Conservation (phyloP, 2,113 vertebrate species). For the Chiloscyllium plagiosum region DNA sequence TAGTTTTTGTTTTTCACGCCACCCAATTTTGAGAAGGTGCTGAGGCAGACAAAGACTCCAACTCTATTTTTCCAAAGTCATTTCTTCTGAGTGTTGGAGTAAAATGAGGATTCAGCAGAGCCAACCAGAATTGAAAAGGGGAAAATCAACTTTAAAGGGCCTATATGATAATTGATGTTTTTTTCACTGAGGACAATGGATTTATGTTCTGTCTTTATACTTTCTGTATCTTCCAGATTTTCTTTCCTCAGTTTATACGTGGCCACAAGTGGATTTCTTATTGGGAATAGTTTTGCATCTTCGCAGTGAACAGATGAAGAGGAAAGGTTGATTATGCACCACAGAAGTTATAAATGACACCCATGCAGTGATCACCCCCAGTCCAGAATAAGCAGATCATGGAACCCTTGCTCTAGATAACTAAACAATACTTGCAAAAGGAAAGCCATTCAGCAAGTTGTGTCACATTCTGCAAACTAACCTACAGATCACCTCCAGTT, state of each 20-base stretch:
- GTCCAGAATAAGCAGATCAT: not conserved
- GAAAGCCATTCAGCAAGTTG: not conserved
- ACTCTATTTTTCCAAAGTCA: not conserved
- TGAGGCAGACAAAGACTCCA: not conserved
- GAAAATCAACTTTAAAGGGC: not conserved
- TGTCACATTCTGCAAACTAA: not conserved
- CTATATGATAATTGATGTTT: not conserved
- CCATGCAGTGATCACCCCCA: not conserved
- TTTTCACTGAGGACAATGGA: not conserved
- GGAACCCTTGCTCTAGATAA: not conserved
- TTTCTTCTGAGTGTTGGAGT: not conserved
- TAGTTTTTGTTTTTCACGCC: not conserved
- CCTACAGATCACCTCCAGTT: not conserved
- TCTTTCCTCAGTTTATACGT: not conserved
- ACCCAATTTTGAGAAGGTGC: not conserved
- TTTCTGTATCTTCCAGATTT: not conserved
- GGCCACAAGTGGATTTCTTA: not conserved
- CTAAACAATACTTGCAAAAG: not conserved
- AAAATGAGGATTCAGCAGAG: not conserved
- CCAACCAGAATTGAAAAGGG: not conserved
- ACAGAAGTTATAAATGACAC: not conserved
- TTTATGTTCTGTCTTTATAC: not conserved
- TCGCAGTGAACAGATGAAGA: not conserved
- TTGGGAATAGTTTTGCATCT: not conserved
- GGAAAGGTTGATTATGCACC: not conserved